A percentile compares a stretch with the other conserved stretches of the same genome.
Evolutionary conservation across 2,888 invertebrate genomes (phyloP).

Genomic region (Miltochrista miniata): DNA sequence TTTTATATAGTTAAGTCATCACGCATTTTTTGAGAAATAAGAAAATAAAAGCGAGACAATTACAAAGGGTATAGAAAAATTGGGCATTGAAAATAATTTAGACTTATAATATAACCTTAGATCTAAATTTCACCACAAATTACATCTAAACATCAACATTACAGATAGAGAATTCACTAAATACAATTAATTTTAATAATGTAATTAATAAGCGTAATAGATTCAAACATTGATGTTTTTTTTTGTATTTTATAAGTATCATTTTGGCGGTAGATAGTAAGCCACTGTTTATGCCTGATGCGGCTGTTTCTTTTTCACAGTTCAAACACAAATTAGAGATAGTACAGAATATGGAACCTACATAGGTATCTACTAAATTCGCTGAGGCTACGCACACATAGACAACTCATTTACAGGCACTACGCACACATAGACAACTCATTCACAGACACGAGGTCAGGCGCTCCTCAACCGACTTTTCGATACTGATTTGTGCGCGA

Average conservation of each 20-base stretch:
- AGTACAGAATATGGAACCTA: too few relatives aligned
- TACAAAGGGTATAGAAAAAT: conserved; percentile 14
- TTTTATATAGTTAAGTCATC: conserved; percentile 9
- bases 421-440: too few relatives aligned
- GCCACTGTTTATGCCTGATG: conserved; percentile 45
- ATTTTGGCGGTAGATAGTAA: conserved; percentile 37
- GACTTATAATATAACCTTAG: conserved; percentile 29
- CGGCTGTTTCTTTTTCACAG: background rate
- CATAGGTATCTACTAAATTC: too few relatives aligned
- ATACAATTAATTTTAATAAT: conserved; percentile 72
- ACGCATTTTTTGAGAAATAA: conserved; percentile 10
- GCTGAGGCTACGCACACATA: too few relatives aligned
- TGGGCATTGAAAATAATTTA: conserved; percentile 20
- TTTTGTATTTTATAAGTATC: conserved; percentile 45
- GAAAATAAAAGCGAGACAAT: conserved; percentile 26
- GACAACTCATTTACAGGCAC: too few relatives aligned
- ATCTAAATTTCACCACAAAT: conserved; percentile 50
- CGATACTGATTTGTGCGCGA: too few relatives aligned
- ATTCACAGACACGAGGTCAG: too few relatives aligned
- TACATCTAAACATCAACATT: conserved; percentile 75
- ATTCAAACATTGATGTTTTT: conserved; percentile 79
- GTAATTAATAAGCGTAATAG: conserved; percentile 84
- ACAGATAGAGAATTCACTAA: conserved; percentile 73
- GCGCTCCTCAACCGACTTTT: too few relatives aligned
- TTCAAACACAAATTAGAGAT: background rate